A percentile compares a stretch with the other conserved stretches of the same genome.
These are phyloP conservation scores for Creontiades dilutus DNA, from an alignment of 2,888 invertebrate genomes.

Conservation along the genomic window DNA sequence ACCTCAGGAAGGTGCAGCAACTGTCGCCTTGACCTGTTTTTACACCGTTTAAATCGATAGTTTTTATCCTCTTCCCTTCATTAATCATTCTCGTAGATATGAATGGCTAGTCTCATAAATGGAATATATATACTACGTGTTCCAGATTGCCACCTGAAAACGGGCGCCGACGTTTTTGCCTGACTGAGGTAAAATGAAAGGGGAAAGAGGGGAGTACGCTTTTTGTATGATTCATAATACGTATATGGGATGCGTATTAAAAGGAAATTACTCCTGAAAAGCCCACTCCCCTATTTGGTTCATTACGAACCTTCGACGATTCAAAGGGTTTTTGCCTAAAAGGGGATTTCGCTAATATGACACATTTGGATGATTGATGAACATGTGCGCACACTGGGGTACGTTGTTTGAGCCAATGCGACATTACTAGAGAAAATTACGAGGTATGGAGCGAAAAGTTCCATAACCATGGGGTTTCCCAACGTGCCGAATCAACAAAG, in stretches of 20 bases:
- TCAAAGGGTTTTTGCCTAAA: neutral
- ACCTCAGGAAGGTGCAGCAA: too few species aligned
- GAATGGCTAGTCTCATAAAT: neutral
- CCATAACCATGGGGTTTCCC: too few species aligned
- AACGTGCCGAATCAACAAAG: too few species aligned
- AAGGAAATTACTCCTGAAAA: neutral
- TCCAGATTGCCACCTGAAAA: neutral
- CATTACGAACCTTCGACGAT: neutral
- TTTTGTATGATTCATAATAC: neutral
- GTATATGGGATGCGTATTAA: neutral
- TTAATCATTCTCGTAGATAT: neutral
- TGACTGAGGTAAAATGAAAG: slow-evolving; percentile 3
- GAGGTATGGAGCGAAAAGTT: too few species aligned
- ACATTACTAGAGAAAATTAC: too few species aligned
- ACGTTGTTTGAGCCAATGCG: too few species aligned
- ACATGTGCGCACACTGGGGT: too few species aligned
- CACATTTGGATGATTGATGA: neutral
- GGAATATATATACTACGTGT: neutral
- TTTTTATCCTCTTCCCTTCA: neutral
- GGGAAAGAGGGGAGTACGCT: neutral
- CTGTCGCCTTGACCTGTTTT: neutral
- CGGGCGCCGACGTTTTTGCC: neutral
- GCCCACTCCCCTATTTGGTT: neutral
- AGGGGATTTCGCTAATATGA: neutral
- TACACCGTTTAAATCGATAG: neutral